phyloP scores from a whole-genome alignment of 2,797 vertebrate genomes.

The Gallinago stenura region DNA sequence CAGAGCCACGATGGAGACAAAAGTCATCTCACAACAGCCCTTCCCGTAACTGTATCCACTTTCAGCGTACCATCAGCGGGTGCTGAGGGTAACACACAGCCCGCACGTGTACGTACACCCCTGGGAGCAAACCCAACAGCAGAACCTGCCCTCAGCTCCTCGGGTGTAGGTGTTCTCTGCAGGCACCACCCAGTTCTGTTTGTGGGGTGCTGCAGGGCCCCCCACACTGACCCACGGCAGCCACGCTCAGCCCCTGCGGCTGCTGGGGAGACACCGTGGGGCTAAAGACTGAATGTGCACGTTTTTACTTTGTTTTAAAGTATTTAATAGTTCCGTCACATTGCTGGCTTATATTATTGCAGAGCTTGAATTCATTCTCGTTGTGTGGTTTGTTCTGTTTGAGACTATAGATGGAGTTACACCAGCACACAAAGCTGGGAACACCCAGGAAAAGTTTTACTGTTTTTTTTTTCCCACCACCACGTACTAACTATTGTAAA shows the following conservation, averaged over 20 bases:
- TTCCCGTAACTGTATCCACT: neutral
- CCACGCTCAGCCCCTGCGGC: neutral
- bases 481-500: neutral
- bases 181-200: neutral
- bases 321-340: neutral
- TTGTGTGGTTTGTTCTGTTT: neutral
- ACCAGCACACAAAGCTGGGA: neutral
- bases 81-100: neutral
- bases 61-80: neutral
- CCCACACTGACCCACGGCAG: neutral
- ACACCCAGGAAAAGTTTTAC: neutral
- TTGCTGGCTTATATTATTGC: neutral
- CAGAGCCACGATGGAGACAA: neutral
- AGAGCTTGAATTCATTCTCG: neutral
- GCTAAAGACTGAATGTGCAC: neutral
- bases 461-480: neutral
- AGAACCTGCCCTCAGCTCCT: neutral
- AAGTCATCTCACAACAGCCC: neutral
- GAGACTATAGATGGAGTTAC: neutral
- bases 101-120: neutral
- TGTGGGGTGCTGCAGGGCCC: neutral
- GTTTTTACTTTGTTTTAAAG: neutral
- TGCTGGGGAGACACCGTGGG: neutral
- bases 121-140: neutral
- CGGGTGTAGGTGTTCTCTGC: constrained; percentile 18